Conservation (phyloP, 2,888 invertebrate genomes). For the Artemia sinica region DNA sequence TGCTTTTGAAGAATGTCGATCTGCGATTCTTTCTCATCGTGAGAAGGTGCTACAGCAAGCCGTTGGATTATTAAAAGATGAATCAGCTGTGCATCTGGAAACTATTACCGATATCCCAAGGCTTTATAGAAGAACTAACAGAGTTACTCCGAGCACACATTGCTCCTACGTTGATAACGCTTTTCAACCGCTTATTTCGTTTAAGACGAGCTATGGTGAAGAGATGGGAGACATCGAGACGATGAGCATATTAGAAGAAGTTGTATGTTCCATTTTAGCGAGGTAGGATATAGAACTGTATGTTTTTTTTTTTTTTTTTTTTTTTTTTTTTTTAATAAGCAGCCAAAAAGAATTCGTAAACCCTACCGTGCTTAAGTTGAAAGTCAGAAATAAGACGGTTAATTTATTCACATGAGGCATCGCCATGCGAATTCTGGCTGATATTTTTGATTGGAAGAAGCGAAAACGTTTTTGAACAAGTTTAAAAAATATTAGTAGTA, state of each 20-base stretch:
- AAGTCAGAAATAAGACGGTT: too few relatives aligned
- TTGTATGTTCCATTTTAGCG: not conserved
- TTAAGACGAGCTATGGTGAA: not conserved
- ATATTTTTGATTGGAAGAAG: too few relatives aligned
- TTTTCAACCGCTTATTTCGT: not conserved
- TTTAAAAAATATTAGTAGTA: too few relatives aligned
- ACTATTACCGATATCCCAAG: conserved; percentile 76
- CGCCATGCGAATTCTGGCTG: too few relatives aligned
- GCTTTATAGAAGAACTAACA: conserved; percentile 45
- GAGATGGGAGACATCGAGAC: not conserved
- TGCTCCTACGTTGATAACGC: conserved; percentile 4
- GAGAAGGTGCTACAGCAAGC: conserved; percentile 33
- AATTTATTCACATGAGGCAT: too few relatives aligned
- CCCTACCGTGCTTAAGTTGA: too few relatives aligned
- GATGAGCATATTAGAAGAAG: not conserved
- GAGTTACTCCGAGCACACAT: not conserved
- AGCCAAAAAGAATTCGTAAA: too few relatives aligned
- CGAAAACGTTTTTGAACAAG: too few relatives aligned
- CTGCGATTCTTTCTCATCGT: conserved; percentile 22
- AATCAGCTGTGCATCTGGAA: conserved; percentile 44
- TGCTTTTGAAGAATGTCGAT: conserved; percentile 26
- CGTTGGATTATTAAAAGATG: conserved; percentile 32
- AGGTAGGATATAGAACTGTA: not conserved
- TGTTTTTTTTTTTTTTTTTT: too few relatives aligned
- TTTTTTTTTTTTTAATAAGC: too few relatives aligned